Evolutionary conservation across 2,797 vertebrate genomes (phyloP).

Genomic region (Tenualosa thibaudeaui): DNA sequence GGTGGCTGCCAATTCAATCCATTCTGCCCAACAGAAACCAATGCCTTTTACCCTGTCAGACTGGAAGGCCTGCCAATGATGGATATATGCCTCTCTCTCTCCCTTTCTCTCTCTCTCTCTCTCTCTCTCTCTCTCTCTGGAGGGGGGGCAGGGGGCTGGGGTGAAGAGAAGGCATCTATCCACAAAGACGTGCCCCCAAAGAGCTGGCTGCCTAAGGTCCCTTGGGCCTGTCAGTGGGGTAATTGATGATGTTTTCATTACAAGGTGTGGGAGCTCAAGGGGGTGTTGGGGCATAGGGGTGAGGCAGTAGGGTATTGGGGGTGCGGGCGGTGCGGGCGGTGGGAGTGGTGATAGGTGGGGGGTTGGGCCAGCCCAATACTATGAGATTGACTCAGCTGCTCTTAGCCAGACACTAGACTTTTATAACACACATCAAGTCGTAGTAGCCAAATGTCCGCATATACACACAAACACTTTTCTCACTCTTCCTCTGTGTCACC

Average conservation of each 20-base stretch:
- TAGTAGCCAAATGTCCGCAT: slow-evolving; percentile 71
- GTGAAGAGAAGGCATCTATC: slow-evolving; percentile 60
- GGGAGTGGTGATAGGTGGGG: slow-evolving; percentile 20
- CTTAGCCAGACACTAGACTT: slow-evolving; percentile 75
- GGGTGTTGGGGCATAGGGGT: slow-evolving; percentile 69
- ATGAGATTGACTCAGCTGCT: slow-evolving; percentile 84
- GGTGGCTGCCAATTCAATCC: slow-evolving; percentile 57
- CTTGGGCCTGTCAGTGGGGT: slow-evolving; percentile 82
- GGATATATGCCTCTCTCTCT: slow-evolving; percentile 63
- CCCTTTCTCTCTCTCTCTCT: slow-evolving; percentile 49
- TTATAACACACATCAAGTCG: slow-evolving; percentile 77
- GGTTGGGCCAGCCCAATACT: slow-evolving; percentile 65
- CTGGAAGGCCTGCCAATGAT: slow-evolving; percentile 67
- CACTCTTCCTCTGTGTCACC: neutral
- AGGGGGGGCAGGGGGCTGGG: slow-evolving; percentile 41
- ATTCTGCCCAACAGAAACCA: slow-evolving; percentile 61
- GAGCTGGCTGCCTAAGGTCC: slow-evolving; percentile 78
- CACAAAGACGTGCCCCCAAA: slow-evolving; percentile 82
- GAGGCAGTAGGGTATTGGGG: slow-evolving; percentile 47
- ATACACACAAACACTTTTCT: neutral
- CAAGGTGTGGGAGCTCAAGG: slow-evolving; percentile 78
- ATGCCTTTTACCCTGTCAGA: slow-evolving; percentile 59
- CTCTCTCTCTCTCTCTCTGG: slow-evolving; percentile 31
- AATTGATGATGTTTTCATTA: slow-evolving; percentile 96
- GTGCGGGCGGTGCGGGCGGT: neutral